phyloP scores from a whole-genome alignment of 2,113 vertebrate genomes.

The Serinus canaria region DNA sequence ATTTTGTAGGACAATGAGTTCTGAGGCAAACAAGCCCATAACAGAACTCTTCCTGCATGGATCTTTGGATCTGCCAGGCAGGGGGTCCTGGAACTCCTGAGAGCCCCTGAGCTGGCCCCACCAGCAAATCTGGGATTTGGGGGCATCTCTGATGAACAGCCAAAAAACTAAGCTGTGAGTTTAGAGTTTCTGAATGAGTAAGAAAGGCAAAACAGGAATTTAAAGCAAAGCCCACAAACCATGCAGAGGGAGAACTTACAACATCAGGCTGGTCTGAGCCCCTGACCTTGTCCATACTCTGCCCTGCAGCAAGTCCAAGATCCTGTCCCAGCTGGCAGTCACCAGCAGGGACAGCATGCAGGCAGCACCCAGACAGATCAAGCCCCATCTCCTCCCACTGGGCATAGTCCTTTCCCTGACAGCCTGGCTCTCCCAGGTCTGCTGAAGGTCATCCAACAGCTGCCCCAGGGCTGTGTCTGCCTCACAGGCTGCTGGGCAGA shows the following conservation, averaged over 20 bases:
- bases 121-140: neutral
- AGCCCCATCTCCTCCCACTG: neutral
- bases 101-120: neutral
- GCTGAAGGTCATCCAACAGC: neutral
- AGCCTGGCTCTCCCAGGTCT: neutral
- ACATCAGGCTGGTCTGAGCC: neutral
- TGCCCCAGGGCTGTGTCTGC: rapidly evolving
- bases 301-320: neutral
- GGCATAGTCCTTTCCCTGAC: neutral
- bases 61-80: neutral
- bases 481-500: neutral
- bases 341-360: neutral
- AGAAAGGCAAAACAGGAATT: neutral
- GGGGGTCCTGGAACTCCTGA: neutral
- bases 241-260: neutral
- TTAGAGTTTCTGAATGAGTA: neutral
- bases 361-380: neutral
- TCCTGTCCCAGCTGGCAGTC: neutral
- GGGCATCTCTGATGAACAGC: neutral
- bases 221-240: neutral
- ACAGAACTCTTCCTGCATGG: neutral
- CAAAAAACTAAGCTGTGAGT: neutral
- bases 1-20: neutral
- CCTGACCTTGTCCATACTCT: neutral
- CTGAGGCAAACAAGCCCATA: neutral